Conservation (phyloP, 2,113 vertebrate genomes). For the Platichthys stellatus region DNA sequence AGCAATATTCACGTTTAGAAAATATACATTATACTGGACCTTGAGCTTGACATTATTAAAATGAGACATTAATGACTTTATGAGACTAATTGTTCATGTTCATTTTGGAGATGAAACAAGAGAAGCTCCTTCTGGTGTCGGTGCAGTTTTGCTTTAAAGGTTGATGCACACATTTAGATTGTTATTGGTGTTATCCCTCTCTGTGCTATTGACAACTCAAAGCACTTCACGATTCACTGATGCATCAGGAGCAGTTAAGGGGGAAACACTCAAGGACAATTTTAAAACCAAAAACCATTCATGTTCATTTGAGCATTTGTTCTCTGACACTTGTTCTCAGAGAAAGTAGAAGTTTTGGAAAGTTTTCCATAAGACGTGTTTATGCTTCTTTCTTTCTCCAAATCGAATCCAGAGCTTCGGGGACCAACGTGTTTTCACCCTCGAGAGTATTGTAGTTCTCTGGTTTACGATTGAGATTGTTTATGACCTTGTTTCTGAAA, state of each 20-base stretch:
- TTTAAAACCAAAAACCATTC: not conserved
- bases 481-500: constrained; percentile 3
- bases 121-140: too few relatives aligned
- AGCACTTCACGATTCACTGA: not conserved
- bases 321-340: not conserved
- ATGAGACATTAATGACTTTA: too few relatives aligned
- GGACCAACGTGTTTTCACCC: too few relatives aligned
- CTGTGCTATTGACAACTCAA: too few relatives aligned
- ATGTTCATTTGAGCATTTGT: not conserved
- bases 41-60: not conserved
- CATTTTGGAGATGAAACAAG: too few relatives aligned
- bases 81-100: too few relatives aligned
- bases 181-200: too few relatives aligned
- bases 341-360: too few relatives aligned
- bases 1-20: not conserved
- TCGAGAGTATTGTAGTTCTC: not conserved
- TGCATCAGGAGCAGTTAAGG: too few relatives aligned
- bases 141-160: too few relatives aligned
- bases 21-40: too few relatives aligned
- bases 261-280: not conserved
- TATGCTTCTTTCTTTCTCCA: not conserved
- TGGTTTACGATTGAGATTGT: not conserved
- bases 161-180: too few relatives aligned
- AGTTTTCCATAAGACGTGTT: not conserved
- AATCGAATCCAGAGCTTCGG: constrained; percentile 14